Evolutionary conservation across 2,113 vertebrate species (phyloP).

Genomic region (Brachyhypopomus gauderio): DNA sequence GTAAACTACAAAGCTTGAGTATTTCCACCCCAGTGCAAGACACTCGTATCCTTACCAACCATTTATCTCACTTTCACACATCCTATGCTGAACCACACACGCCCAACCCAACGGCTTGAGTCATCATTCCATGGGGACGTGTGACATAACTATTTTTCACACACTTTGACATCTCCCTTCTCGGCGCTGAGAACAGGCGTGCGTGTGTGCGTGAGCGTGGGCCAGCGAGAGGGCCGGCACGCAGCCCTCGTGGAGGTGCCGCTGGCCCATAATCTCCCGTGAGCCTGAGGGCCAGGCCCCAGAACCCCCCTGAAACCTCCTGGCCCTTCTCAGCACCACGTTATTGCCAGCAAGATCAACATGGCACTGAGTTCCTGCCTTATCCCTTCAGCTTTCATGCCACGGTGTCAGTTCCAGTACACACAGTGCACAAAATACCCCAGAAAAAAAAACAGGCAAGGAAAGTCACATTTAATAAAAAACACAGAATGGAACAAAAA

Average conservation of each 20-base stretch:
- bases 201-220: constrained; percentile 8
- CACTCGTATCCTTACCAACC: constrained; percentile 40
- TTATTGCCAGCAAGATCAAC: neutral
- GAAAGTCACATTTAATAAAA: neutral
- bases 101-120: constrained; percentile 34
- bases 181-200: constrained; percentile 32
- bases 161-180: constrained; percentile 36
- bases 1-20: constrained; percentile 26
- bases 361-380: neutral
- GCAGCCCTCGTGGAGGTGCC: constrained; percentile 6
- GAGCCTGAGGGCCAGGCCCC: constrained; percentile 14
- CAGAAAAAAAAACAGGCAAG: neutral
- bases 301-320: neutral
- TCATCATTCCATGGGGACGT: constrained; percentile 40
- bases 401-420: constrained; percentile 5
- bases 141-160: constrained; percentile 50
- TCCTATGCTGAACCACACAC: constrained; percentile 32
- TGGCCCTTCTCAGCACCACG: neutral
- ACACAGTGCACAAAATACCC: neutral
- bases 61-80: constrained; percentile 42
- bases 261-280: constrained; percentile 12
- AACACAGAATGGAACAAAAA: no score
- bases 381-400: constrained; percentile 17
- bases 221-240: neutral
- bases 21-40: constrained; percentile 32